Conservation (phyloP, 1,140 invertebrate species). For the Colletes latitarsis region DNA sequence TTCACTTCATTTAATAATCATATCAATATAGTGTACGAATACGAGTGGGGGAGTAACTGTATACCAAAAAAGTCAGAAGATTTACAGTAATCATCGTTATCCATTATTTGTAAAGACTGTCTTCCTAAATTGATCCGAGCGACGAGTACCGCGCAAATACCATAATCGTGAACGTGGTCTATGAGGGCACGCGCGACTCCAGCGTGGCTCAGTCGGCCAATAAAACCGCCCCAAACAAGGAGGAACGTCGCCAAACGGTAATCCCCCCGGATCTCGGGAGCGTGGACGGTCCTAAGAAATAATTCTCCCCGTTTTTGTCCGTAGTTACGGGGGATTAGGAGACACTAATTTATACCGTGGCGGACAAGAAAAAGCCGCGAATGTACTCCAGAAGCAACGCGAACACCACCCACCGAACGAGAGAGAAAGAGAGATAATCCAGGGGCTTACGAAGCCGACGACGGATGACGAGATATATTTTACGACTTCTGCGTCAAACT, state of each 20-base stretch:
- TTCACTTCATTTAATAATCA: too few relatives aligned
- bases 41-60: too few relatives aligned
- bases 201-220: neutral
- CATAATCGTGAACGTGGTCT: neutral
- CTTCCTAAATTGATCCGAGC: too few relatives aligned
- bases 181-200: neutral
- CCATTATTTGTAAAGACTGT: too few relatives aligned
- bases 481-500: conserved; percentile 36
- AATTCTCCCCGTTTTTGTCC: conserved; percentile 58
- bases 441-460: conserved; percentile 37
- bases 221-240: conserved; percentile 22
- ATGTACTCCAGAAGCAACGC: conserved; percentile 21
- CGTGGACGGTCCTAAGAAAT: conserved; percentile 27
- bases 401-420: conserved; percentile 9
- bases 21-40: too few relatives aligned
- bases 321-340: conserved; percentile 43
- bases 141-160: too few relatives aligned
- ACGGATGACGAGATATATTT: conserved; percentile 34
- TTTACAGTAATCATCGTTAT: too few relatives aligned
- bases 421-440: conserved; percentile 36
- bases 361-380: conserved; percentile 46
- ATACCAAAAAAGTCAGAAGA: too few relatives aligned
- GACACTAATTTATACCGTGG: conserved; percentile 59
- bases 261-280: conserved; percentile 52
- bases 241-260: conserved; percentile 57